Conservation (phyloP, 2,888 invertebrate genomes). For the Erebia epiphron region DNA sequence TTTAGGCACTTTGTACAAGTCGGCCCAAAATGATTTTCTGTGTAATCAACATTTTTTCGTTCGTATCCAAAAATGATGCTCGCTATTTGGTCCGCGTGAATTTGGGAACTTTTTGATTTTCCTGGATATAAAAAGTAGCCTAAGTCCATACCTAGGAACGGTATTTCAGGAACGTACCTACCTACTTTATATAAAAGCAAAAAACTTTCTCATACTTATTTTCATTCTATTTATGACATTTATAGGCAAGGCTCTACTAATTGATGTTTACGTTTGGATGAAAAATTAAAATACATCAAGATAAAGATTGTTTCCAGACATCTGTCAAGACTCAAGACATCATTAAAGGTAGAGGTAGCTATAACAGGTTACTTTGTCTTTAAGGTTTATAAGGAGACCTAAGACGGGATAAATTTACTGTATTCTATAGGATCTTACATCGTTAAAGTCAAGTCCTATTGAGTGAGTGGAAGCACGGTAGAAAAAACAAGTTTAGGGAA, state of each 20-base stretch:
- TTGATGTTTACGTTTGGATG: not conserved
- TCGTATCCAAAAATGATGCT: too few species aligned
- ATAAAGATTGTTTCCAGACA: not conserved
- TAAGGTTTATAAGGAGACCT: slow-evolving; percentile 11
- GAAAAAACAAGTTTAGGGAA: not conserved
- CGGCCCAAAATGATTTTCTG: too few species aligned
- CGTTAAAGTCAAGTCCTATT: slow-evolving; percentile 15
- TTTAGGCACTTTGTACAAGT: too few species aligned
- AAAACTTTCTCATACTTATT: too few species aligned
- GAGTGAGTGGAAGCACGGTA: slow-evolving; percentile 1
- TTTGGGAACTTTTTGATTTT: too few species aligned
- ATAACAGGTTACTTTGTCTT: not conserved
- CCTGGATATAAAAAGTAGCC: too few species aligned
- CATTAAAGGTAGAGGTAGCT: not conserved
- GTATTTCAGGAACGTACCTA: too few species aligned
- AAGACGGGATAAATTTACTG: not conserved
- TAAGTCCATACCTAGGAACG: too few species aligned
- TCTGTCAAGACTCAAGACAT: not conserved
- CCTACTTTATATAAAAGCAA: too few species aligned
- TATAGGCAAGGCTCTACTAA: not conserved
- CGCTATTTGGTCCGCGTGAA: too few species aligned
- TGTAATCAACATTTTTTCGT: too few species aligned
- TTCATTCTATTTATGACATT: too few species aligned
- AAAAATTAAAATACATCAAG: not conserved
- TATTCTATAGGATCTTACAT: not conserved